Conservation (phyloP, 2,113 vertebrate species). For the Entelurus aequoreus region DNA sequence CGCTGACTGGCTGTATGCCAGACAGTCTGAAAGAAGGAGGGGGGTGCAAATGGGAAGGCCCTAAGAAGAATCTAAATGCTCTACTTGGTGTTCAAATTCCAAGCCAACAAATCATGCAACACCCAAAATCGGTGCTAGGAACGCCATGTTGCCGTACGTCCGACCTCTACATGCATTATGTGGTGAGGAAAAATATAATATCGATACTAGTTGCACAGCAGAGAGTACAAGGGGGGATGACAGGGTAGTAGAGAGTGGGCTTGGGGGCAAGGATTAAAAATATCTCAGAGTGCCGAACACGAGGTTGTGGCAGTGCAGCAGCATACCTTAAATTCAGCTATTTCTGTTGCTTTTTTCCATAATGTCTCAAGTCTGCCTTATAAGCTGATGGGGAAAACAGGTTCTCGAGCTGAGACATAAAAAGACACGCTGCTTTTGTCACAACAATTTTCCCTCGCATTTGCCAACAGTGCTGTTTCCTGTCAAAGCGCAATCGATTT, state of each 20-base stretch:
- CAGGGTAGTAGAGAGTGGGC: conserved; percentile 41
- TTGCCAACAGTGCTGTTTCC: conserved; percentile 38
- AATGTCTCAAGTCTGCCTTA: conserved; percentile 65
- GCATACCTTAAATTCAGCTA: conserved; percentile 61
- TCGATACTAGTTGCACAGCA: conserved; percentile 34
- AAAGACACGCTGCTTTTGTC: conserved; percentile 36
- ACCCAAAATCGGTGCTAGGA: conserved; percentile 42
- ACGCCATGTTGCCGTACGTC: conserved; percentile 6
- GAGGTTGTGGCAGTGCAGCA: conserved; percentile 35
- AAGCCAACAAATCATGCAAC: conserved; percentile 53
- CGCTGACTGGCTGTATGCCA: conserved; percentile 31
- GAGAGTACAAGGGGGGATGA: conserved; percentile 40
- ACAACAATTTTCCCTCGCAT: conserved; percentile 23
- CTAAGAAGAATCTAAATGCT: conserved; percentile 59
- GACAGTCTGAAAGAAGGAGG: conserved; percentile 21
- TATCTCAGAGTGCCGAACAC: conserved; percentile 51
- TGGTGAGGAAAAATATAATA: conserved; percentile 36
- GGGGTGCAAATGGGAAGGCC: conserved; percentile 45
- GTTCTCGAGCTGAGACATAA: conserved; percentile 39
- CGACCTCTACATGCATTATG: conserved; percentile 12
- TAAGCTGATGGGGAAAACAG: conserved; percentile 61
- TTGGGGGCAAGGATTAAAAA: conserved; percentile 61
- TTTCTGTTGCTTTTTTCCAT: conserved; percentile 69
- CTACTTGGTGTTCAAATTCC: conserved; percentile 65
- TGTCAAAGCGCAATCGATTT: conserved; percentile 19